Evolutionary conservation across 2,888 invertebrate species (phyloP).

Genomic region (Smittia aterrima): DNA sequence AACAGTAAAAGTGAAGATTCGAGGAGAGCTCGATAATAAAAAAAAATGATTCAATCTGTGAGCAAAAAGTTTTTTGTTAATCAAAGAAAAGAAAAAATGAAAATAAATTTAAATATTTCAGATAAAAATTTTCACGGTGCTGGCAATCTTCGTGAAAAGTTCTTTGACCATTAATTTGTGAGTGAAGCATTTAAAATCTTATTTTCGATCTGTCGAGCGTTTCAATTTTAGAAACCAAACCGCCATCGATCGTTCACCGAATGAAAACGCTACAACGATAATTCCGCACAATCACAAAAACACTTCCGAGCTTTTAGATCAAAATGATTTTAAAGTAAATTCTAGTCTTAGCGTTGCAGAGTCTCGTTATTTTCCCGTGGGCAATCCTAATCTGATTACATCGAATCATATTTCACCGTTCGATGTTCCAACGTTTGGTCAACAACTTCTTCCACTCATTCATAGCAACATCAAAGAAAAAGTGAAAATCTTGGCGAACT

Average conservation of each 20-base stretch:
- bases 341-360: constrained; percentile 13
- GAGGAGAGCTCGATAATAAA: neutral
- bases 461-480: neutral
- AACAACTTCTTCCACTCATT: constrained; percentile 12
- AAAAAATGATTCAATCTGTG: constrained; percentile 21
- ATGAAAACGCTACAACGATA: neutral
- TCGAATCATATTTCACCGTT: constrained; percentile 18
- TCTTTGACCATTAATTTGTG: constrained; percentile 5
- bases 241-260: neutral
- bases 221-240: constrained; percentile 3
- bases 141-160: neutral
- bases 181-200: neutral
- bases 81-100: neutral
- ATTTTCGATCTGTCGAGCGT: neutral
- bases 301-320: neutral
- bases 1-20: constrained; percentile 2
- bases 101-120: constrained; percentile 2
- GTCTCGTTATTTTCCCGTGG: constrained; percentile 19
- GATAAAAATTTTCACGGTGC: neutral
- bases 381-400: neutral
- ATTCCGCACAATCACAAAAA: constrained; percentile 12
- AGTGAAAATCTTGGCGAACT: too few relatives aligned
- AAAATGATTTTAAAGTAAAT: neutral
- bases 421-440: constrained; percentile 19
- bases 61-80: neutral